A percentile compares a stretch with the other conserved stretches of the same genome.
Conservation (phyloP, 2,113 vertebrate genomes). For the Dipodomys stephensi region DNA sequence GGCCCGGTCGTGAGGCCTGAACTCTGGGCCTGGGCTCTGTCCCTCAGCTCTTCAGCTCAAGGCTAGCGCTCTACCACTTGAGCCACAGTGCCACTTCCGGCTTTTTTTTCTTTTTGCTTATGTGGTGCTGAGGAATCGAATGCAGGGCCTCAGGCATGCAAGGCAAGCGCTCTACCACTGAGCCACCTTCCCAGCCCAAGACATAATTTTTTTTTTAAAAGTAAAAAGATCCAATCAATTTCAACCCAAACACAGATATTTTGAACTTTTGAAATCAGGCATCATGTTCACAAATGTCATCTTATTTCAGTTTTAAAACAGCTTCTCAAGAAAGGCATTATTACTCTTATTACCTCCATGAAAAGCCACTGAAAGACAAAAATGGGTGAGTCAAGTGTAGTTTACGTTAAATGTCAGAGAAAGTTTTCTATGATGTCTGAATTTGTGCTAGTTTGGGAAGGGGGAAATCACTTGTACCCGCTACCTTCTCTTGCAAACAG, state of each 20-base stretch:
- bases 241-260: background rate
- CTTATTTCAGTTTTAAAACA: constrained; percentile 31
- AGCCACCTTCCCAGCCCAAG: no score
- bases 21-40: no score
- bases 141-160: no score
- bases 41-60: no score
- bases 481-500: background rate
- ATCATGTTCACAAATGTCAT: background rate
- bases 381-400: background rate
- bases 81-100: no score
- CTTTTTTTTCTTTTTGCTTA: no score
- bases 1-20: no score
- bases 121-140: no score
- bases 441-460: background rate
- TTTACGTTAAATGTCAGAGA: constrained; percentile 2
- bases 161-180: no score
- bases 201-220: no score
- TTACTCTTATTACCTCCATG: background rate
- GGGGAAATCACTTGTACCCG: background rate
- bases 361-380: background rate
- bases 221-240: background rate
- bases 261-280: constrained; percentile 2
- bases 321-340: background rate
- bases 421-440: constrained; percentile 1
- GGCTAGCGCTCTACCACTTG: no score